Evolutionary conservation across 2,797 vertebrate species (phyloP).

Genomic region (Austrolebias charrua): DNA sequence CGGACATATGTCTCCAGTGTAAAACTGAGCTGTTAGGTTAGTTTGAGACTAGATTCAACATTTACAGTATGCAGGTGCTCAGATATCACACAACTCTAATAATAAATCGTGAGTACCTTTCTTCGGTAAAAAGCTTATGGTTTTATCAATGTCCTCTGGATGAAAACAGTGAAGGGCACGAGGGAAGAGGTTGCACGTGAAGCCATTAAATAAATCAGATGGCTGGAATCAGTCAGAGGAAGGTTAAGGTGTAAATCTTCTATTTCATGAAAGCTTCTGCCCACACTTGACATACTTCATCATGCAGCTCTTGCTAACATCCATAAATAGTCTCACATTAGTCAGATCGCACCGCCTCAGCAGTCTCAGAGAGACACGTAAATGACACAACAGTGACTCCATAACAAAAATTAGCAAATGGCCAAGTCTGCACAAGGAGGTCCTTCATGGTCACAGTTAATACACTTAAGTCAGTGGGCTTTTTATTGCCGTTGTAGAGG

Average conservation of each 20-base stretch:
- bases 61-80: background rate
- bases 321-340: constrained; percentile 64
- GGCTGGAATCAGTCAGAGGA: constrained; percentile 41
- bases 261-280: constrained; percentile 49
- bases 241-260: constrained; percentile 42
- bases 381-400: constrained; percentile 43
- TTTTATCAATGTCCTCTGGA: constrained; percentile 5
- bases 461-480: constrained; percentile 20
- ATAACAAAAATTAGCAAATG: constrained; percentile 22
- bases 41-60: background rate
- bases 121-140: constrained; percentile 27
- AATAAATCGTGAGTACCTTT: constrained; percentile 15
- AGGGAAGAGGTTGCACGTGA: constrained; percentile 26
- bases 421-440: constrained; percentile 30
- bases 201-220: constrained; percentile 51
- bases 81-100: constrained; percentile 3
- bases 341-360: constrained; percentile 46
- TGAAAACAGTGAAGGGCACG: constrained; percentile 30
- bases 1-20: background rate
- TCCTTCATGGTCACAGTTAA: constrained; percentile 6
- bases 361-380: constrained; percentile 40
- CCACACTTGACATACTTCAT: constrained; percentile 68
- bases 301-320: constrained; percentile 48
- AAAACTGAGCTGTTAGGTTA: background rate
- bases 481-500: constrained; percentile 4